Evolutionary conservation across 2,113 vertebrate genomes (phyloP), one percentile per base, ranked within the genome.

Genomic region (Gulo gulo): DNA sequence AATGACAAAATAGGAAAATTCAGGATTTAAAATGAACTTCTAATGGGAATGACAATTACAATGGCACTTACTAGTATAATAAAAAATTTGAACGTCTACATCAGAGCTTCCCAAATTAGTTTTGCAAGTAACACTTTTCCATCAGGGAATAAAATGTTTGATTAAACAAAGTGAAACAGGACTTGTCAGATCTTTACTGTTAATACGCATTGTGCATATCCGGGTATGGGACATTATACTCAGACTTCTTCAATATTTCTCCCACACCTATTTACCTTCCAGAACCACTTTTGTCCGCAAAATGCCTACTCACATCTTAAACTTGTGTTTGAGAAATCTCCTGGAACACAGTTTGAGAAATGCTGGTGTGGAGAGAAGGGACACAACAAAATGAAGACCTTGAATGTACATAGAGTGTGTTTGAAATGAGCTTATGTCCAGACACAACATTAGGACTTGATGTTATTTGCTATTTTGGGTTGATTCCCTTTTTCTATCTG

Each of bases 21-120:
- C 31, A 81, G 88, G 52, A 91, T 65, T 55, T 29, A 57, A 95
- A 92, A 65, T 31, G 65, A 81, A 59, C 14, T 67, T 3, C 74
- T 83, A 79, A 85, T 13, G 61, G 59, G 36, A 85, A 89, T 59
- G 86, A 50, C 34, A 34, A 91, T 84, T 31, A 78, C 20, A 65
- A 76, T 50, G 39, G 57, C 39, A 67, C 7, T 89, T 63, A 31
- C 20, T 79, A 16, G 81, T 52, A 55, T 83, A 57, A 86, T 42
- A 80, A 88, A 55, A 86, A 93, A 52, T 95, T 96, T 94, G 42
- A 87, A 91, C 8, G 21, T 59, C 63, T 95, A 29, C 6, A 81
- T 12, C 9, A 84, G 50, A 39, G 29, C 15, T 71, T 50, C 21
- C 55, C 42, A 84, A 89, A 69, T 12, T 67, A 45, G 57, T 91